Evolutionary conservation across 2,113 vertebrate species (phyloP).

Genomic region (Scomber japonicus): DNA sequence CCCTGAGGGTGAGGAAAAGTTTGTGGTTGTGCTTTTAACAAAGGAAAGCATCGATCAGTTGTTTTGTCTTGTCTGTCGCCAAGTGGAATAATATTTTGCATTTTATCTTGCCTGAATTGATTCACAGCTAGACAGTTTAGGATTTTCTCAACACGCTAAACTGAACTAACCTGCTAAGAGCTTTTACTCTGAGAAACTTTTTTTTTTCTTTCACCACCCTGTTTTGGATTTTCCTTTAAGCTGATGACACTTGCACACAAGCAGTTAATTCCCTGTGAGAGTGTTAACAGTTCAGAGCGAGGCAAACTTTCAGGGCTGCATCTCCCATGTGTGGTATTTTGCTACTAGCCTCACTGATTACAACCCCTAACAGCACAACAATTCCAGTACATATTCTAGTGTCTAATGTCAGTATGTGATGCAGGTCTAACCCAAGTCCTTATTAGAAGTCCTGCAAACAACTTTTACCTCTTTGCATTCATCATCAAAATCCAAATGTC

Average conservation of each 20-base stretch:
- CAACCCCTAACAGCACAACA: background rate
- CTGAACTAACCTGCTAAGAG: conserved; percentile 49
- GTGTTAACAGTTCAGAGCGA: conserved; percentile 48
- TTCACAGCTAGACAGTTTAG: conserved; percentile 44
- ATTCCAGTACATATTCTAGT: background rate
- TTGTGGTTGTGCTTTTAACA: conserved; percentile 56
- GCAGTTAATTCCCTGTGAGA: conserved; percentile 60
- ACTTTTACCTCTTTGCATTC: conserved; percentile 22
- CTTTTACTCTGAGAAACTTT: conserved; percentile 30
- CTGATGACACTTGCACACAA: conserved; percentile 45
- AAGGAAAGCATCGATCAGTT: conserved; percentile 53
- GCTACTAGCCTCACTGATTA: conserved; percentile 35
- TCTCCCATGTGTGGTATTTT: conserved; percentile 46
- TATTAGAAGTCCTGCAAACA: background rate
- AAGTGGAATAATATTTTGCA: conserved; percentile 50
- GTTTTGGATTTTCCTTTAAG: conserved; percentile 58
- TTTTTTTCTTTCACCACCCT: conserved; percentile 21
- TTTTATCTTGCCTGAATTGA: conserved; percentile 49
- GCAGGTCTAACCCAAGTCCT: background rate
- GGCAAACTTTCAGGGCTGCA: background rate
- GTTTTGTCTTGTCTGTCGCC: conserved; percentile 38
- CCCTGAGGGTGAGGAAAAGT: conserved; percentile 51
- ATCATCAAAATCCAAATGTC: conserved; percentile 27
- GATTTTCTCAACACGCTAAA: conserved; percentile 49
- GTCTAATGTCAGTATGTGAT: background rate